Base-by-base conservation (phyloP, 1,140 invertebrate species). In the Hermetia illucens region DNA sequence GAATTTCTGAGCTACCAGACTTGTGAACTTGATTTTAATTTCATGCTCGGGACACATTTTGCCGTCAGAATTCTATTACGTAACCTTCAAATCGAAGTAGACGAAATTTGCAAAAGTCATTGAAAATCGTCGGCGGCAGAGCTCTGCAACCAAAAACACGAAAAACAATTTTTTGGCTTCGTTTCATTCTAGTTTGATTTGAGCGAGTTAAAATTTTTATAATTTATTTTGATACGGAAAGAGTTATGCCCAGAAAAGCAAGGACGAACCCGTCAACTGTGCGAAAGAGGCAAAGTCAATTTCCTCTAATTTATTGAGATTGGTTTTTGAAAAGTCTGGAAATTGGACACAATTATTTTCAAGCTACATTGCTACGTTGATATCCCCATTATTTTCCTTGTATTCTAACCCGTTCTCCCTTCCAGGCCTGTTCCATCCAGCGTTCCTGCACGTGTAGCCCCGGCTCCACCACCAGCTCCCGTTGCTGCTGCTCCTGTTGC, bases 391-490 rank as follows among this genome's bases (percentile, higher is more conserved):
- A 21, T 18, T 36, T 4, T 36, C n/a, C 10, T 25, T 36, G 4
- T 21, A 10, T 24, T 18, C 15, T 24, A 19, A 3, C 19, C 19
- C 15, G 13, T 37, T 4, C n/a, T 31, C 34, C 2, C 52, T 63
- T 2, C 10, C 18, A 39, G 37, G 19, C 18, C 25, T 8, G 32
- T 39, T 20, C 10, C 37, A 5, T 21, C 37, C 17, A 5, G n/a
- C 10, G 42, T 42, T 18, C 47, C 45, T 19, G 52, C 52, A 2
- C 51, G 55, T 20, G 38, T 60, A 19, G 44, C 51, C n/a, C 51
- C 53, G 21, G 46, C 48, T 21, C 51, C 52, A 5, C 48, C 48
- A 15, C 54, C 51, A 21, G 46, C 58, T 15, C 54, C 53, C 22
- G 41, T 21, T 15, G 18, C 30, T 8, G 36, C 27, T 16, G 36